phyloP scores from a whole-genome alignment of 1,140 invertebrate species.

The Drosophila ogumai region DNA sequence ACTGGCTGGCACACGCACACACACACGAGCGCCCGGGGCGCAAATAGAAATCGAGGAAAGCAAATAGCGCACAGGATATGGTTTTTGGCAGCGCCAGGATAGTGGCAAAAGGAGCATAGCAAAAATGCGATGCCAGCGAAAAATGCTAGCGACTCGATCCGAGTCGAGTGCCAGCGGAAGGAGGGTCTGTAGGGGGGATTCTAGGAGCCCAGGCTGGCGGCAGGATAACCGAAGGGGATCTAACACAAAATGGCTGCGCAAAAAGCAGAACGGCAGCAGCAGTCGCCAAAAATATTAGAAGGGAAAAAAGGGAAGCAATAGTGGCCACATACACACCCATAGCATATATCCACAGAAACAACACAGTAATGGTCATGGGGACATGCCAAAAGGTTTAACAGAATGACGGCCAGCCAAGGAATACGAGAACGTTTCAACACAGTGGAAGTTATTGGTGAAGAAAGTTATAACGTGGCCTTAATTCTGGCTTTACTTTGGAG shows the following conservation, averaged over 20 bases:
- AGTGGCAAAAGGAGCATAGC: constrained; percentile 66
- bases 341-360: constrained; percentile 37
- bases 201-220: not conserved
- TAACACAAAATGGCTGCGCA: constrained; percentile 81
- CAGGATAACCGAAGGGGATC: constrained; percentile 15
- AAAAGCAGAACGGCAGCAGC: constrained; percentile 72
- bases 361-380: constrained; percentile 57
- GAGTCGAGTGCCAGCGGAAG: constrained; percentile 20
- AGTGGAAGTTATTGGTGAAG: constrained; percentile 4
- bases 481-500: too few species aligned
- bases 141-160: constrained; percentile 62
- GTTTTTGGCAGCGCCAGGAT: constrained; percentile 73
- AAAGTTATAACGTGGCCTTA: not conserved
- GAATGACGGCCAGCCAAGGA: constrained; percentile 55
- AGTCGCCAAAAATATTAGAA: constrained; percentile 79
- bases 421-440: constrained; percentile 9
- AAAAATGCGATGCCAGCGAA: constrained; percentile 66
- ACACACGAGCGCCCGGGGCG: constrained; percentile 47
- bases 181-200: not conserved
- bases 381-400: constrained; percentile 70
- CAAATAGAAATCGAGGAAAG: constrained; percentile 83
- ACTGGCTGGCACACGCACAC: constrained; percentile 33
- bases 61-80: constrained; percentile 81
- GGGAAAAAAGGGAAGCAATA: constrained; percentile 53
- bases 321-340: constrained; percentile 47